phyloP scores from a whole-genome alignment of 2,113 vertebrate species.

The Malurus cyaneus region DNA sequence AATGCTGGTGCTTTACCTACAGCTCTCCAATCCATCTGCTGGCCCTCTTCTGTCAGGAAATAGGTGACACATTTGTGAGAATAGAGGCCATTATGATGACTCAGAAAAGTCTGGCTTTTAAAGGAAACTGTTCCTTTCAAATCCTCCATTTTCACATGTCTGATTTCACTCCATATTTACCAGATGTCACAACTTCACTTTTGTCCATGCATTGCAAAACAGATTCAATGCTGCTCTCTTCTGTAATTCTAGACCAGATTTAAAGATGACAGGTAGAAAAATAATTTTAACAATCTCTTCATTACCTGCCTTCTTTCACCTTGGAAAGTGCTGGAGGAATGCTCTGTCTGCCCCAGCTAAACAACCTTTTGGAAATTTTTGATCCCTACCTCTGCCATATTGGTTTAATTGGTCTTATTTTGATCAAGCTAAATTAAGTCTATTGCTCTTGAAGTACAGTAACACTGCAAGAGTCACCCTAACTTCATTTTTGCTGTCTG shows the following conservation, averaged over 20 bases:
- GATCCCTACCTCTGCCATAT: neutral
- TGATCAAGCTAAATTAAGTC: neutral
- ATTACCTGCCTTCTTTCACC: neutral
- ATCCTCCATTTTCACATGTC: neutral
- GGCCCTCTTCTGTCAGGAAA: neutral
- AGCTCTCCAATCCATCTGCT: neutral
- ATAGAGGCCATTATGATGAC: neutral
- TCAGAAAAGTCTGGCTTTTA: neutral
- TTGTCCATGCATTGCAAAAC: conserved; percentile 9
- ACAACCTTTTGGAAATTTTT: neutral
- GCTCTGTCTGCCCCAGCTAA: neutral
- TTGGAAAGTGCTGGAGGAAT: neutral
- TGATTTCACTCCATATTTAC: conserved; percentile 32
- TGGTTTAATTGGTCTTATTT: neutral
- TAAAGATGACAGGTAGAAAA: conserved; percentile 26
- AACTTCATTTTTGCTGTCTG: neutral
- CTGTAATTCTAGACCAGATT: conserved; percentile 27
- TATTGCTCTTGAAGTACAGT: neutral
- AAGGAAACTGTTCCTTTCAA: neutral
- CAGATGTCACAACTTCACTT: conserved; percentile 33
- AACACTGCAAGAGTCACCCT: neutral
- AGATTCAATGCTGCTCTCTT: conserved; percentile 27
- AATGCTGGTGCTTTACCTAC: neutral
- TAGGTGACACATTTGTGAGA: neutral
- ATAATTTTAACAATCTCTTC: conserved; percentile 31